Percentiles rank a stretch among this genome's conserved stretches.
phyloP scores from a whole-genome alignment of 2,113 vertebrate species.

The Pelecanoides urinatrix region DNA sequence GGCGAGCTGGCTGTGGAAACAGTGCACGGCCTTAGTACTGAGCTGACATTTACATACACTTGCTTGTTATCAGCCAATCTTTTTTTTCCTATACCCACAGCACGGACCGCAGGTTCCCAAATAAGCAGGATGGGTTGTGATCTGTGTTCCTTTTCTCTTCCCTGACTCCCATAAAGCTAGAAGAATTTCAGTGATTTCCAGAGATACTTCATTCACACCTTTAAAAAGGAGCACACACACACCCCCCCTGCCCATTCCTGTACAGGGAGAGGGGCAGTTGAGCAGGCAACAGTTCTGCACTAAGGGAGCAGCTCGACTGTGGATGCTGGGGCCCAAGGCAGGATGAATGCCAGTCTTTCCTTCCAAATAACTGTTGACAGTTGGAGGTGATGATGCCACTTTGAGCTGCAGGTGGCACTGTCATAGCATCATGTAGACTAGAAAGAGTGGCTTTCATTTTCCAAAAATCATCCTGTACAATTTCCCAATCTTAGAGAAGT shows the following conservation, averaged over 20 bases:
- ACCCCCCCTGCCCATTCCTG: no score
- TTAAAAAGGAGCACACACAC: no score
- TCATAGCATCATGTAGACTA: rapidly evolving
- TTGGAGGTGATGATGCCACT: rapidly evolving
- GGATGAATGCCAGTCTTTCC: rapidly evolving
- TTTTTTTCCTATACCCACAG: rapidly evolving
- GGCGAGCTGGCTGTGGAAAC: not conserved
- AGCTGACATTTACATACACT: rapidly evolving
- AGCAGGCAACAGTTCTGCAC: no score
- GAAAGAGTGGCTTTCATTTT: rapidly evolving
- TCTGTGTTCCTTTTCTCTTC: not conserved
- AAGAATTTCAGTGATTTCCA: not conserved
- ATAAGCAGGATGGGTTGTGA: not conserved
- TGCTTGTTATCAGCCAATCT: not conserved
- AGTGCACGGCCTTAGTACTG: rapidly evolving
- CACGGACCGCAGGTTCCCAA: not conserved
- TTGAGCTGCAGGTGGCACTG: not conserved
- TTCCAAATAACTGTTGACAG: rapidly evolving
- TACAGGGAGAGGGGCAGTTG: no score
- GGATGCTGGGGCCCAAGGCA: no score
- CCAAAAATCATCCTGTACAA: not conserved
- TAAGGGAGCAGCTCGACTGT: rapidly evolving
- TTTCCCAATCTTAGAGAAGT: not conserved
- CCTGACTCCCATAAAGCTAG: rapidly evolving
- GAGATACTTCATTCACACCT: not conserved